Conservation (phyloP, 1,140 invertebrate species). For the Halesus radiatus region DNA sequence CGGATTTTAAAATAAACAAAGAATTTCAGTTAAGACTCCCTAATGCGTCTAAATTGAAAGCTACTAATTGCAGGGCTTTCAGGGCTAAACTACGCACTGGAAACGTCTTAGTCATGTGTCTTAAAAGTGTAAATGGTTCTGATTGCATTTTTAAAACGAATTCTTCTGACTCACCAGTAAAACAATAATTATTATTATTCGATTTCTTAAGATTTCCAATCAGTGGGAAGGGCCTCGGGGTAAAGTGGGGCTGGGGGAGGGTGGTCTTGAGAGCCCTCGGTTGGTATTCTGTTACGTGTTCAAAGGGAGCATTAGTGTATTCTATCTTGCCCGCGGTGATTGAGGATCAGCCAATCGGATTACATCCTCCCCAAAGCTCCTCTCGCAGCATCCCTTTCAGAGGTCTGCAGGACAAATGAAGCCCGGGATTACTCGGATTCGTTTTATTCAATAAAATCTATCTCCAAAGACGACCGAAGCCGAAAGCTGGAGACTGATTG, state of each 20-base stretch:
- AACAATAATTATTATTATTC: constrained; percentile 17
- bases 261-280: too few species aligned
- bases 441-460: constrained; percentile 45
- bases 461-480: constrained; percentile 36
- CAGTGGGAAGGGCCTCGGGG: background rate
- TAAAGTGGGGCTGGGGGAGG: too few species aligned
- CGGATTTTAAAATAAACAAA: constrained; percentile 42
- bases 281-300: background rate
- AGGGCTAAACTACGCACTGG: background rate
- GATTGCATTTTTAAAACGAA: background rate
- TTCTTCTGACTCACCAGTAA: constrained; percentile 18
- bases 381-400: constrained; percentile 31
- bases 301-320: constrained; percentile 42
- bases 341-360: constrained; percentile 49
- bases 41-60: constrained; percentile 37
- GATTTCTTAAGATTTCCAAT: constrained; percentile 38
- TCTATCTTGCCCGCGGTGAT: constrained; percentile 41
- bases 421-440: constrained; percentile 43
- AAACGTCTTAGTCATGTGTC: background rate
- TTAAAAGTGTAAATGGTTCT: background rate
- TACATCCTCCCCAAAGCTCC: constrained; percentile 13
- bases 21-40: constrained; percentile 11
- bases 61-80: constrained; percentile 26
- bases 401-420: constrained; percentile 39
- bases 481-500: constrained; percentile 28